Evolutionary conservation across 2,113 vertebrate genomes (phyloP).

Genomic region (Ophthalmolycus amberensis): DNA sequence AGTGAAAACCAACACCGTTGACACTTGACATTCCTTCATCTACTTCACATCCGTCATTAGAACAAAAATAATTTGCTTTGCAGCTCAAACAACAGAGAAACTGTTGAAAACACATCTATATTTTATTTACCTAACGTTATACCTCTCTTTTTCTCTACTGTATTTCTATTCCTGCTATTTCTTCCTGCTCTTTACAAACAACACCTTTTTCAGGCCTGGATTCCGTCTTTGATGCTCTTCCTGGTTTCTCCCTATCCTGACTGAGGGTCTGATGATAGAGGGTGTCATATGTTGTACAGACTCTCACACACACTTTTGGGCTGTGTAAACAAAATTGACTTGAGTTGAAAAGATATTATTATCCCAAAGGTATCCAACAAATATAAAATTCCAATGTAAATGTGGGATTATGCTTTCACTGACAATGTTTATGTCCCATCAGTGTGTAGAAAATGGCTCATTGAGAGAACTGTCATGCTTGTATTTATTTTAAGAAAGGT

Average conservation of each 20-base stretch:
- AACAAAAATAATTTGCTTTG: background rate
- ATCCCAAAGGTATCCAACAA: background rate
- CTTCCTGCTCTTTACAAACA: too few relatives aligned
- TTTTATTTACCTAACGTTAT: background rate
- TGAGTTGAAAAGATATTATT: background rate
- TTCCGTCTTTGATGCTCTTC: too few relatives aligned
- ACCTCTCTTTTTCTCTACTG: background rate
- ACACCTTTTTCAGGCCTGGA: too few relatives aligned
- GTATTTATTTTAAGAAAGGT: slow-evolving; percentile 46
- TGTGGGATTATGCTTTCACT: slow-evolving; percentile 4
- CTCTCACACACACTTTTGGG: background rate
- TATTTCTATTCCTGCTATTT: too few relatives aligned
- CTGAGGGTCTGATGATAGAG: background rate
- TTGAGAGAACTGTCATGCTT: slow-evolving; percentile 21
- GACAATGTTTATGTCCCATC: slow-evolving; percentile 31
- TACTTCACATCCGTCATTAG: background rate
- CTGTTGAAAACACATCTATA: background rate
- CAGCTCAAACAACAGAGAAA: background rate
- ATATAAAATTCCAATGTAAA: slow-evolving; percentile 2
- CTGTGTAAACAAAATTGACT: background rate
- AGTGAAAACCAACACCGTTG: background rate
- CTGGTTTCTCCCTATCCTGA: too few relatives aligned
- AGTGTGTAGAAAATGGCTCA: slow-evolving; percentile 38
- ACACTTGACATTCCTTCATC: background rate
- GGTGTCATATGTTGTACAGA: background rate